Base-by-base conservation (phyloP, 1,140 invertebrate species). In the Anoplophora glabripennis region DNA sequence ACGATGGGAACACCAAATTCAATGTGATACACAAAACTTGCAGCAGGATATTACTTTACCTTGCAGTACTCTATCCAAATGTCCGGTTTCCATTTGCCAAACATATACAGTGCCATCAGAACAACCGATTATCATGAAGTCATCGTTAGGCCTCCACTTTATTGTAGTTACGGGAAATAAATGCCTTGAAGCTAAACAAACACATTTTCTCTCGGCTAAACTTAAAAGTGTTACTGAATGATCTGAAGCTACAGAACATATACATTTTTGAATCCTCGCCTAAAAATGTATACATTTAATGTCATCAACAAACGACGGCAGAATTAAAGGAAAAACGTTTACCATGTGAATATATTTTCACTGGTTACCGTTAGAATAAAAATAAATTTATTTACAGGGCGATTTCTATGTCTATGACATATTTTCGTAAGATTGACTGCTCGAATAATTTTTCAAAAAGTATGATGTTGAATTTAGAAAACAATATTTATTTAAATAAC, bases 71-170 rank as follows among this genome's bases (percentile, higher is more conserved):
- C 96, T 83, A 78, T 99, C 97, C 56, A 99, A 75, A 75, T 98
- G 96, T 2, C 94, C 96, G 42, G 96, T 99, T 80, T 99, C 97
- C 95, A 99, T 99, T 82, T 99, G 96, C 97, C 97, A 99, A 1
- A 99, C 94, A 75, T 98, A 98, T 8, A 98, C 94, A 5, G 94
- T 94, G 11, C 96, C 95, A 80, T 99, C 96, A 9, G 93, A 90
- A 74, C 95, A 98, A n/a, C 93, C 93, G 12, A 99, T 92, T 62
- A 99, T 90, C 83, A 99, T 93, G 73, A 98, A 99, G 75, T 99
- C 97, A 76, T 99, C 96, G 1, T 96, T 81, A 0, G 96, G 96
- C 21, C 96, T 82, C 95, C 96, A 99, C 76, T 98, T 97, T 53
- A 99, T 96, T 21, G 88, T 90, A 5, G 92, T 88, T 34, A 99